phyloP scores from a whole-genome alignment of 2,113 vertebrate species.

The human (Homo sapiens) region DNA sequence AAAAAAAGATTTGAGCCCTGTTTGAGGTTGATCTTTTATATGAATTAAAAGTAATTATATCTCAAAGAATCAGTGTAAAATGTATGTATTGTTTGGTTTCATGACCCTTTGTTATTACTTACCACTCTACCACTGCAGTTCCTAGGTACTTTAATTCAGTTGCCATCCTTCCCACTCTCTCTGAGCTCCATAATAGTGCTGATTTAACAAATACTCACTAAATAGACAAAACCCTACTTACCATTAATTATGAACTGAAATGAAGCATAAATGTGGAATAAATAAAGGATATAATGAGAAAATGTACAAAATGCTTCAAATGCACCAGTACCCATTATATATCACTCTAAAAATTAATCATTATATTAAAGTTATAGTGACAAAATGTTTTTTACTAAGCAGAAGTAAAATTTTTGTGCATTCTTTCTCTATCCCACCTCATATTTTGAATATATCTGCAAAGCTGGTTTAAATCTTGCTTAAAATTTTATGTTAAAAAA shows the following conservation, averaged over 20 bases:
- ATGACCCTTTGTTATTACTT: not conserved
- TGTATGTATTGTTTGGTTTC: not conserved
- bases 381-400: not conserved
- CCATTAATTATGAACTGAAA: slow-evolving; percentile 31
- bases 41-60: slow-evolving; percentile 40
- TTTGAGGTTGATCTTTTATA: slow-evolving; percentile 22
- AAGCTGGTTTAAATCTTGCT: slow-evolving; percentile 40
- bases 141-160: not conserved
- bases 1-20: not conserved
- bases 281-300: not conserved
- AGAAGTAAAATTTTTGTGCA: not conserved
- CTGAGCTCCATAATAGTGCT: not conserved
- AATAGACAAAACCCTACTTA: not conserved
- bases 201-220: slow-evolving; percentile 12
- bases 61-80: not conserved
- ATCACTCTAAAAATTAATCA: not conserved
- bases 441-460: slow-evolving; percentile 35
- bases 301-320: slow-evolving; percentile 6
- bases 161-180: not conserved
- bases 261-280: not conserved
- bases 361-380: not conserved
- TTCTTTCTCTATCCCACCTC: not conserved
- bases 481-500: slow-evolving; percentile 59
- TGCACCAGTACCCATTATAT: not conserved
- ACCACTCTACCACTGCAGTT: not conserved